Conservation (phyloP, 2,888 invertebrate genomes). For the Tenthredo livida region DNA sequence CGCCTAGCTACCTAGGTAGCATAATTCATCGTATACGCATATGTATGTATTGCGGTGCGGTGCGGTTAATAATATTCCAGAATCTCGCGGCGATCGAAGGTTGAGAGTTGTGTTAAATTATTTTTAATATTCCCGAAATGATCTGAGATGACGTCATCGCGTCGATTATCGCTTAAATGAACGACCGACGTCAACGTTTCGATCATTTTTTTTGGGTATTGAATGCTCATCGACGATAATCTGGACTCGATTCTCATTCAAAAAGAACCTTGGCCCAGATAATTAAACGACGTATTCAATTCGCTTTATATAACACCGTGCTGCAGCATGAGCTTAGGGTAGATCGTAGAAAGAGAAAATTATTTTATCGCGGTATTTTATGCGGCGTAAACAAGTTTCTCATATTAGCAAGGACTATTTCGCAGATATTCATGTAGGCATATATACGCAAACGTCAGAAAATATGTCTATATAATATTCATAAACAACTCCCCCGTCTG, state of each 20-base stretch:
- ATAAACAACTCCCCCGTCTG: conserved; percentile 2
- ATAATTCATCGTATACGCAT: not conserved
- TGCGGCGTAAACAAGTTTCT: conserved; percentile 24
- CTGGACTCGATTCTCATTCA: conserved; percentile 25
- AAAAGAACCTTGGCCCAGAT: conserved; percentile 44
- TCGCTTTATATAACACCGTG: not conserved
- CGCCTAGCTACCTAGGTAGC: not conserved
- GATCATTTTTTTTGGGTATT: conserved; percentile 14
- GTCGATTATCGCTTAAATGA: conserved; percentile 24
- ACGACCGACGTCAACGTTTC: not conserved
- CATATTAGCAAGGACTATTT: conserved; percentile 4
- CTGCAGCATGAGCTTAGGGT: not conserved
- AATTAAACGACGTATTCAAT: not conserved
- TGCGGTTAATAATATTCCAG: conserved; percentile 30
- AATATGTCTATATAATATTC: not conserved
- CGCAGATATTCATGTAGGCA: not conserved
- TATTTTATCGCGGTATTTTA: not conserved
- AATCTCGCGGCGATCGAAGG: conserved; percentile 44
- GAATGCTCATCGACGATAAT: conserved; percentile 26
- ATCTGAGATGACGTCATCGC: conserved; percentile 32
- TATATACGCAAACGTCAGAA: not conserved
- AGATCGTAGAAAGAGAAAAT: conserved; percentile 20
- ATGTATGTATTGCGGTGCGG: not conserved
- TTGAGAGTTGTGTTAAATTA: not conserved
- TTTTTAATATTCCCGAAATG: conserved; percentile 36